phyloP scores from a whole-genome alignment of 1,140 invertebrate species.

The Ectropis grisescens region DNA sequence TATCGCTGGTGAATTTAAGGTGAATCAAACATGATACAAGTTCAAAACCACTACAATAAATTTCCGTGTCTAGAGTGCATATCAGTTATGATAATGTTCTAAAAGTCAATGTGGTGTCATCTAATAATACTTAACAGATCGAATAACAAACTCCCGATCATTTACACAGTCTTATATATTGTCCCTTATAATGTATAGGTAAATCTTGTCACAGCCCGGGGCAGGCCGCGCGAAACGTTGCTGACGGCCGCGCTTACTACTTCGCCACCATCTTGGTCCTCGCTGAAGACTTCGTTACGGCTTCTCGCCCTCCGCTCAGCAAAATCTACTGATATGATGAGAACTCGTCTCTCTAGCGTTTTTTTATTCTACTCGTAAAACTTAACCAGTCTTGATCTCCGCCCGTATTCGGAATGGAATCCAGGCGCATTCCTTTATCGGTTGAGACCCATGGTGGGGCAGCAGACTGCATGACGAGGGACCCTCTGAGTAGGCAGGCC shows the following conservation, averaged over 20 bases:
- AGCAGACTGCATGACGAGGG: constrained; percentile 67
- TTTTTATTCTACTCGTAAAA: constrained; percentile 41
- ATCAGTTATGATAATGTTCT: not conserved
- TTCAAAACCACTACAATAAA: no score
- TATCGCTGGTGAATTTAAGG: no score
- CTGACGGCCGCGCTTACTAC: constrained; percentile 5
- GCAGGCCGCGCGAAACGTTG: constrained; percentile 5
- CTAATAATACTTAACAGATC: constrained; percentile 16
- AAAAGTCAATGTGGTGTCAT: not conserved
- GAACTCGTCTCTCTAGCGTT: constrained; percentile 31
- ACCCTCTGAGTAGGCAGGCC: constrained; percentile 84
- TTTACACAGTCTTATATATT: constrained; percentile 36
- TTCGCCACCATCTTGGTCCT: constrained; percentile 43
- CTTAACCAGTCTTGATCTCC: constrained; percentile 57
- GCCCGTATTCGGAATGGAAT: constrained; percentile 24
- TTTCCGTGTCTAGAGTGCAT: constrained; percentile 16
- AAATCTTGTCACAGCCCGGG: constrained; percentile 29
- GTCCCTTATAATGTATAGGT: constrained; percentile 26
- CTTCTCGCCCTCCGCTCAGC: constrained; percentile 11
- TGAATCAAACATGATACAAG: no score
- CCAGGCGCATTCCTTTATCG: constrained; percentile 27
- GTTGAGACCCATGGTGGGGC: constrained; percentile 40
- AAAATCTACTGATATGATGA: constrained; percentile 60
- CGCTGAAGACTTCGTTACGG: constrained; percentile 33
- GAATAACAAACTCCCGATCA: constrained; percentile 7